A percentile compares a stretch with the other conserved stretches of the same genome.
Conservation (phyloP, 2,797 vertebrate genomes). For the Cheirogaleus major region DNA sequence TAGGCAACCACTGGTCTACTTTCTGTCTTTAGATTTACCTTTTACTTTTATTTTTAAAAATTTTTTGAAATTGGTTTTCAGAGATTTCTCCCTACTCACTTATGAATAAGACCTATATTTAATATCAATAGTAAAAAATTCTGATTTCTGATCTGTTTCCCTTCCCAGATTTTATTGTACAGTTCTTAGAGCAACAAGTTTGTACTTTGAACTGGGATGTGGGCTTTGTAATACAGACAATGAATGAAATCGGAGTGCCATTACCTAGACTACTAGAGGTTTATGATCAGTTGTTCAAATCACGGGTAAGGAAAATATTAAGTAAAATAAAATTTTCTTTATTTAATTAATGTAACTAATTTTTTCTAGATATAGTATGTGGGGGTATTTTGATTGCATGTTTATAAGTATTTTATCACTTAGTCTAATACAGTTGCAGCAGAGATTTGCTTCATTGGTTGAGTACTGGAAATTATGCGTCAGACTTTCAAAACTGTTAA, state of each 20-base stretch:
- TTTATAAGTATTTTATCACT: neutral
- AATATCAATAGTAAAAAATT: neutral
- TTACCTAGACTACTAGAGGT: constrained; percentile 95
- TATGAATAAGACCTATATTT: neutral
- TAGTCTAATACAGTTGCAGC: neutral
- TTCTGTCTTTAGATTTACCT: neutral
- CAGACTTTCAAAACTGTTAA: neutral
- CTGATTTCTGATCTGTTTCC: neutral
- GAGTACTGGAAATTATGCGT: neutral
- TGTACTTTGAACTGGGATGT: constrained; percentile 95
- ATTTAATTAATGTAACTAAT: neutral
- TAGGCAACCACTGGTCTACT: neutral
- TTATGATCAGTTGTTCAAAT: constrained; percentile 97
- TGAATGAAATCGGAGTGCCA: constrained; percentile 96
- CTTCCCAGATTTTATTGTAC: constrained; percentile 94
- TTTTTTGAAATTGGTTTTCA: neutral
- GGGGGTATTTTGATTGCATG: neutral
- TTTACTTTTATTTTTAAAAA: neutral
- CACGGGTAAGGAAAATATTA: constrained; percentile 88
- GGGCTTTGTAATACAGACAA: constrained; percentile 95
- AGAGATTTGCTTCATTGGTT: neutral
- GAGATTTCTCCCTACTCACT: neutral
- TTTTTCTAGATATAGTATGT: neutral
- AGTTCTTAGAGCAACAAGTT: constrained; percentile 96
- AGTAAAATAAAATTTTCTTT: neutral